Conservation (phyloP, 2,113 vertebrate species). For the Talpa occidentalis region DNA sequence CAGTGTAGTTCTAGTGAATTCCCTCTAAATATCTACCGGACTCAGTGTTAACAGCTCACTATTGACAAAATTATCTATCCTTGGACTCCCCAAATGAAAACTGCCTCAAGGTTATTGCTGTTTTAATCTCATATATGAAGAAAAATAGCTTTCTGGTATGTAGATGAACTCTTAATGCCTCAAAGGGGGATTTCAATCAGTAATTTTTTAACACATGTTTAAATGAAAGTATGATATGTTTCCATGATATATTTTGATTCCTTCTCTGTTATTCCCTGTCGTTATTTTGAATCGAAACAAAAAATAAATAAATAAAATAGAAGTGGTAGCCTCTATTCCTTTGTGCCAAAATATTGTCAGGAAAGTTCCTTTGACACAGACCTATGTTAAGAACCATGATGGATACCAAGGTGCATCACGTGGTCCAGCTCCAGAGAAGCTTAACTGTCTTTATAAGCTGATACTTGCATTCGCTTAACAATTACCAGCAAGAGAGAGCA, state of each 20-base stretch:
- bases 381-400: not conserved
- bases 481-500: not conserved
- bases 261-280: not conserved
- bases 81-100: conserved; percentile 55
- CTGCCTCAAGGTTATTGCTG: conserved; percentile 35
- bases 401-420: not conserved
- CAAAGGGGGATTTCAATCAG: conserved; percentile 15
- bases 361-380: not conserved
- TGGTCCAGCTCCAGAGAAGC: not conserved
- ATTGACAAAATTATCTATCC: conserved; percentile 61
- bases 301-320: not conserved
- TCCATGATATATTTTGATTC: not conserved
- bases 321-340: not conserved
- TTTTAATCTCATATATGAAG: not conserved
- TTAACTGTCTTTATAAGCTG: not conserved
- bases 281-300: conserved; percentile 47
- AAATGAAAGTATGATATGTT: not conserved
- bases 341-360: not conserved
- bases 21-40: conserved; percentile 22
- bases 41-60: conserved; percentile 41
- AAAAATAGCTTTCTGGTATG: not conserved
- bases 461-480: not conserved
- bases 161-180: conserved; percentile 20
- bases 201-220: not conserved
- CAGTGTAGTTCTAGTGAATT: not conserved